Evolutionary conservation across 1,140 invertebrate genomes (phyloP).

Genomic region (Coptotermes formosanus): DNA sequence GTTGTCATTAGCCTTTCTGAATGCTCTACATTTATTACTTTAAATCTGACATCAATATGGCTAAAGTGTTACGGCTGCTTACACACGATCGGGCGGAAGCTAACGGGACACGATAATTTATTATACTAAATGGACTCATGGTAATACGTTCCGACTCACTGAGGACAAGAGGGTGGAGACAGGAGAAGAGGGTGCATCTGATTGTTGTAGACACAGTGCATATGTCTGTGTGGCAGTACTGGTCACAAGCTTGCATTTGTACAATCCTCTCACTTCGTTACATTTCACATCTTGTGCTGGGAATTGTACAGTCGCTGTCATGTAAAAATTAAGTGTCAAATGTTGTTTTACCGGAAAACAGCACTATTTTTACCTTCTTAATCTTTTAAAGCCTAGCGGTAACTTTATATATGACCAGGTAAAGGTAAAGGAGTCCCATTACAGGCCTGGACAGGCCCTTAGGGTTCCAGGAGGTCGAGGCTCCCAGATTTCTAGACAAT

Average conservation of each 20-base stretch:
- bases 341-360: too few species aligned
- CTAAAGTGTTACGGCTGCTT: background rate
- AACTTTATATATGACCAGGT: too few species aligned
- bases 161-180: background rate
- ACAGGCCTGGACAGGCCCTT: too few species aligned
- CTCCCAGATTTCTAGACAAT: too few species aligned
- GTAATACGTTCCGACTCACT: background rate
- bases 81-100: background rate
- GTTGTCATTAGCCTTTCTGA: background rate
- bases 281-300: background rate
- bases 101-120: background rate
- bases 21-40: background rate
- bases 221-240: background rate
- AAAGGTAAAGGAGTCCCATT: too few species aligned
- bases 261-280: background rate
- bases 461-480: too few species aligned
- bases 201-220: background rate
- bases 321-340: too few species aligned
- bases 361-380: too few species aligned
- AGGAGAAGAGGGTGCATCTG: background rate
- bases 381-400: too few species aligned
- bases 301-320: background rate
- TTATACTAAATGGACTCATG: conserved; percentile 17
- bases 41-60: conserved; percentile 1
- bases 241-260: background rate